Percentiles rank a stretch among this genome's conserved stretches.
Conservation (phyloP, 2,888 invertebrate species). For the Exephanes ischioxanthus region DNA sequence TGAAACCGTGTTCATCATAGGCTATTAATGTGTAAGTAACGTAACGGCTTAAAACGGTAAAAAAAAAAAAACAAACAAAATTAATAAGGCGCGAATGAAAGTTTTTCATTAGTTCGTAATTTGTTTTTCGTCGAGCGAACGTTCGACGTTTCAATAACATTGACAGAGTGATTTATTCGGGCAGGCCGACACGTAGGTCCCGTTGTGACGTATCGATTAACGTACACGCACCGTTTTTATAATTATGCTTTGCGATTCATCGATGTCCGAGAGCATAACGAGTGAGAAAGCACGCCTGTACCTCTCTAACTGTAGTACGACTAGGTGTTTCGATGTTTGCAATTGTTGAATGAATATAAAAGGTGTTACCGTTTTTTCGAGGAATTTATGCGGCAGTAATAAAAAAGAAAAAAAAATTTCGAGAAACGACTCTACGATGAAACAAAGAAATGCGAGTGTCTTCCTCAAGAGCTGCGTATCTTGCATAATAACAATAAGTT, state of each 20-base stretch:
- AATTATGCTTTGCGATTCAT: constrained; percentile 33
- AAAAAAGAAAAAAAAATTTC: constrained; percentile 3
- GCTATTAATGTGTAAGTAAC: constrained; percentile 45
- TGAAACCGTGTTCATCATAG: constrained; percentile 67
- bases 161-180: constrained; percentile 51
- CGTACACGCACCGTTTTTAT: background rate
- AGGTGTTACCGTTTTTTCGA: constrained; percentile 56
- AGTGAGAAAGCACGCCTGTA: constrained; percentile 45
- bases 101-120: constrained; percentile 8
- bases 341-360: constrained; percentile 56
- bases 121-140: constrained; percentile 1
- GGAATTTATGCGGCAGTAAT: constrained; percentile 54
- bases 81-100: constrained; percentile 45
- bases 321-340: constrained; percentile 58
- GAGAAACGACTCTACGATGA: constrained; percentile 10
- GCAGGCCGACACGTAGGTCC: constrained; percentile 4
- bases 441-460: constrained; percentile 48
- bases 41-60: constrained; percentile 26
- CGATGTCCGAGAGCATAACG: constrained; percentile 11
- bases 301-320: constrained; percentile 29
- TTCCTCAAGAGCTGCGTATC: constrained; percentile 55
- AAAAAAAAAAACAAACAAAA: constrained; percentile 22
- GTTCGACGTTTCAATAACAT: constrained; percentile 15
- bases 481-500: constrained; percentile 61
- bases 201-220: background rate